Conservation (phyloP, 2,888 invertebrate genomes). For the Epinotia ramella region DNA sequence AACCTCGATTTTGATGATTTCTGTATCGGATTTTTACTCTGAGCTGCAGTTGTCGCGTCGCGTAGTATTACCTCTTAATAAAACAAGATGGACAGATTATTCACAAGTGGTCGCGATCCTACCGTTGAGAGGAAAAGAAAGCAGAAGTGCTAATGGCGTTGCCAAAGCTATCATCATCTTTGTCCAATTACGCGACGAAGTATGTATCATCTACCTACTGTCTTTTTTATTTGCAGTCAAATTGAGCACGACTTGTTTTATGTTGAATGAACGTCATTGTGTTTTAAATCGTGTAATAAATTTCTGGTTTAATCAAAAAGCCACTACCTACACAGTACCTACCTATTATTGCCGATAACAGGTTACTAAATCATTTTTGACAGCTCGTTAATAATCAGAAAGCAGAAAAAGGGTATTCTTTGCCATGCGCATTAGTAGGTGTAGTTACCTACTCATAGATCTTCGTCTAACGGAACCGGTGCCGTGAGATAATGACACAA, state of each 20-base stretch:
- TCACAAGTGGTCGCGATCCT: not conserved
- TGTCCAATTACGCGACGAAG: not conserved
- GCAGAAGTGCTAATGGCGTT: not conserved
- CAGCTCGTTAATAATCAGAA: slow-evolving; percentile 13
- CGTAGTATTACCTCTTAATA: too few relatives aligned
- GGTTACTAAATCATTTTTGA: slow-evolving; percentile 17
- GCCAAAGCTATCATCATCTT: not conserved
- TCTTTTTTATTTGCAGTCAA: not conserved
- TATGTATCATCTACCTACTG: not conserved
- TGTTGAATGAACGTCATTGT: not conserved
- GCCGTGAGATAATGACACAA: slow-evolving; percentile 42
- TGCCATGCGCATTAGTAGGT: slow-evolving; percentile 18
- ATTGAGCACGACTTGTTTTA: not conserved
- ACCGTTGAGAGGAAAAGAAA: not conserved
- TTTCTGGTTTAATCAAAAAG: not conserved
- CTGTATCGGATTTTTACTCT: too few relatives aligned
- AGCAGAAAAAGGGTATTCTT: slow-evolving; percentile 14
- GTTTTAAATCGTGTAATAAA: not conserved
- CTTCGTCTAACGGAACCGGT: slow-evolving; percentile 27
- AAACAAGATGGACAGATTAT: not conserved
- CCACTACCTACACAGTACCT: slow-evolving; percentile 7
- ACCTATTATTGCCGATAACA: slow-evolving; percentile 17
- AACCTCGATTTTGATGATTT: too few relatives aligned
- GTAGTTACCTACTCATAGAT: not conserved
- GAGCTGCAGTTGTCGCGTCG: too few relatives aligned